Base-by-base conservation (phyloP, 2,797 vertebrate species). In the Falco concolor region DNA sequence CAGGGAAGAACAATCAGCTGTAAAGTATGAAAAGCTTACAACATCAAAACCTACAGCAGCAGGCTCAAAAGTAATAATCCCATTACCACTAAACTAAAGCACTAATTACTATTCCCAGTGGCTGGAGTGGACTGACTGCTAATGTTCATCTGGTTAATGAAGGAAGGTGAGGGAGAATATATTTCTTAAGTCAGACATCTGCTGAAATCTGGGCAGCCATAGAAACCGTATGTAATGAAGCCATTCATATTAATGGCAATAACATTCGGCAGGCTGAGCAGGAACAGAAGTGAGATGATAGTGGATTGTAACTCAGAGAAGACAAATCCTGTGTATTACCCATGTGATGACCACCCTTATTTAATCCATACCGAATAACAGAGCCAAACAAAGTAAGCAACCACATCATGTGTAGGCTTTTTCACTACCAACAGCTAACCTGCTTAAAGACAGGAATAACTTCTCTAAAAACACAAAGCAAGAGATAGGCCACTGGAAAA, bases 1-100 rank as follows among this genome's bases (percentile, higher is more conserved):
- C 97, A 96, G 92, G 84, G 60, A 95, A 74, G 95, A 97, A 96
- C 97, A 96, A 97, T 96, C 82, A 97, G 94, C 95, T 93, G 94
- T 97, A 96, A 97, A 95, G 97, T 96, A 97, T 97, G 94, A 96
- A 78, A 95, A 93, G 94, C 87, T 91, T 85, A 90, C 85, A 36
- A 82, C 86, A 94, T 92, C 76, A 92, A 93, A 97, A 89, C 89
- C 93, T 90, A 69, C 84, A 89, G 89, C 95, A 96, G 96, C 87
- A 95, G 93, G 87, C 96, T 90, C 75, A 87, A 89, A 95, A 95
- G 96, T 87, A 96, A 96, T 93, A 95, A 95, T 94, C 91, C 91
- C 93, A 96, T 97, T 97, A 96, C 91, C 79, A 93, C 95, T 89
- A 96, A 96, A 96, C 86, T 84, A 93, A 90, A 90, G 87, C 83